These are phyloP conservation scores for Porites lobata DNA, from an alignment of 92 coral and sea anemone genomes.

Conservation along the genomic window DNA sequence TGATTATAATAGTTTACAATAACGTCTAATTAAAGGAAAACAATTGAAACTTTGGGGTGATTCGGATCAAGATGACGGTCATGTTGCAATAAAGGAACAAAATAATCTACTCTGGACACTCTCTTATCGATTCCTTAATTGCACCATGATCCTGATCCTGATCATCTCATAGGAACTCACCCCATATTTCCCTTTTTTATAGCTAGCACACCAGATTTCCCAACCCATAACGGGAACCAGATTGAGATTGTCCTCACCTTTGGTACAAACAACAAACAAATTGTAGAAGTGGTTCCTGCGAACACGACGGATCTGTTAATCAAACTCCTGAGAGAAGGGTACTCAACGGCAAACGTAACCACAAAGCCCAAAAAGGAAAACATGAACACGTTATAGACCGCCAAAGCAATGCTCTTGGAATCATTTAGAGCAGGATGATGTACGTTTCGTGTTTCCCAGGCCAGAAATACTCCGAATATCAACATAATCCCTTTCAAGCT, in stretches of 20 bases:
- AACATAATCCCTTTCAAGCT: conserved; percentile 80
- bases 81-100: too few species aligned
- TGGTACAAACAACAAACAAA: conserved; percentile 77
- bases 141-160: too few species aligned
- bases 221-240: too few species aligned
- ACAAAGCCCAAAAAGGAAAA: conserved; percentile 75
- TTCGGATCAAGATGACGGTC: too few species aligned
- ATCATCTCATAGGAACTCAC: too few species aligned
- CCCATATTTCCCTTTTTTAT: too few species aligned
- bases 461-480: conserved; percentile 88
- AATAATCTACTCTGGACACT: too few species aligned
- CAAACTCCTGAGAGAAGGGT: conserved; percentile 47
- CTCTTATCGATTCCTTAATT: too few species aligned
- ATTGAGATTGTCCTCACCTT: conserved; percentile 69
- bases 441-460: conserved; percentile 91
- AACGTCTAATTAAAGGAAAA: too few species aligned
- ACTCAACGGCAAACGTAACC: conserved; percentile 53
- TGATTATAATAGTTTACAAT: too few species aligned
- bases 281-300: conserved; percentile 77
- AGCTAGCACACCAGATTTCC: too few species aligned
- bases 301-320: conserved; percentile 62
- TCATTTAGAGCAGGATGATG: conserved; percentile 84
- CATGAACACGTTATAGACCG: conserved; percentile 90
- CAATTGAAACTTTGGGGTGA: too few species aligned
- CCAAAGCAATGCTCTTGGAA: conserved; percentile 86